phyloP scores from a whole-genome alignment of 2,113 vertebrate genomes.

The Sturnira hondurensis region DNA sequence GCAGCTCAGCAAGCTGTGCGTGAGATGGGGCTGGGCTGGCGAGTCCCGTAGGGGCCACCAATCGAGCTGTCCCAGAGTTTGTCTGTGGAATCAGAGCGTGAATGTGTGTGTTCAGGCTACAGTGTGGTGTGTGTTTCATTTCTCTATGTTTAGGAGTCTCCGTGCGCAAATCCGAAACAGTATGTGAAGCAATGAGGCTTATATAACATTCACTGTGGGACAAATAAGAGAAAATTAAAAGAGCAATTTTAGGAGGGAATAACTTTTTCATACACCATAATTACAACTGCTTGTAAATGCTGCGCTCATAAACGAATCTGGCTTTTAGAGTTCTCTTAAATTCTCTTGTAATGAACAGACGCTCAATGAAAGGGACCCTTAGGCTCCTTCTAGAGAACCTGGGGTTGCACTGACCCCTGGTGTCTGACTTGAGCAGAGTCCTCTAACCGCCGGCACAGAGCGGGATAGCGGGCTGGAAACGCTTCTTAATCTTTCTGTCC shows the following conservation, averaged over 20 bases:
- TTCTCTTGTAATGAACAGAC: conserved; percentile 60
- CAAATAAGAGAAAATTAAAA: conserved; percentile 74
- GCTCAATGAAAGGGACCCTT: neutral
- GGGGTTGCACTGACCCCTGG: conserved; percentile 64
- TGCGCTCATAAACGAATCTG: conserved; percentile 66
- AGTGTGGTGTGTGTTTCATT: neutral
- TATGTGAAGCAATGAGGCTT: conserved; percentile 49
- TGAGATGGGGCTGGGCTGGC: neutral
- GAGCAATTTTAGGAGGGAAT: conserved; percentile 70
- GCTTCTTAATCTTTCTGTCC: neutral
- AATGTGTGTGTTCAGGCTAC: neutral
- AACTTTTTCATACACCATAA: conserved; percentile 75
- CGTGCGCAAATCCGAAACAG: neutral
- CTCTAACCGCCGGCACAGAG: fast-evolving
- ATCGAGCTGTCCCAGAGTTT: neutral
- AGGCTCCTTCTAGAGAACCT: neutral
- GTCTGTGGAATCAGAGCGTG: neutral
- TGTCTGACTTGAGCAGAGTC: conserved; percentile 28
- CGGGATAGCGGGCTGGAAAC: fast-evolving
- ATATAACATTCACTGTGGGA: conserved; percentile 66
- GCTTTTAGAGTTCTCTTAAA: conserved; percentile 56
- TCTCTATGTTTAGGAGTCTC: neutral
- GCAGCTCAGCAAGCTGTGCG: neutral
- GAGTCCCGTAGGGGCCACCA: fast-evolving
- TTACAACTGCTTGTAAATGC: conserved; percentile 74